These are phyloP conservation scores for Halictus quadricinctus DNA, from an alignment of 2,888 invertebrate species.

Conservation along the genomic window DNA sequence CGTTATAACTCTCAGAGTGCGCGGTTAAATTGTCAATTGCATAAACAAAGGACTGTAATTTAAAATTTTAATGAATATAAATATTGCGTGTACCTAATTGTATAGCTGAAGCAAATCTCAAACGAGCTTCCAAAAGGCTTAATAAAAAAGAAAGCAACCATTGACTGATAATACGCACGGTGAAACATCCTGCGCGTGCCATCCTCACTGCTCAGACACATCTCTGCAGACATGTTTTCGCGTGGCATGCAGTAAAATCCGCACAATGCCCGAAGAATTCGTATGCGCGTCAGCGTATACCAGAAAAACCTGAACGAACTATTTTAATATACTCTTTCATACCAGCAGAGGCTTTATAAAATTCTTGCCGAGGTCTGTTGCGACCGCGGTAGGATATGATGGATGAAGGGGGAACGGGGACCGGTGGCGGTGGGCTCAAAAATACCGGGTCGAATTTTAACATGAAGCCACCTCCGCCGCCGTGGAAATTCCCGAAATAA, in stretches of 20 bases:
- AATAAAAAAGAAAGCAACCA: not conserved
- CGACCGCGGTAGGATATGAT: not conserved
- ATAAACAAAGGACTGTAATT: too few species aligned
- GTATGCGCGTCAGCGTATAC: not conserved
- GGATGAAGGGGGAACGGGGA: not conserved
- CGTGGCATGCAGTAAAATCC: not conserved
- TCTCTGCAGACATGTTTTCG: not conserved
- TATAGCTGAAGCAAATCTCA: not conserved
- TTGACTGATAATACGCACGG: not conserved
- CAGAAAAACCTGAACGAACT: constrained; percentile 38
- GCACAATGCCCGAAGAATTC: constrained; percentile 22
- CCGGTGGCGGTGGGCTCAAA: not conserved
- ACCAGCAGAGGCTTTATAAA: constrained; percentile 17
- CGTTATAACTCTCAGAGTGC: too few species aligned
- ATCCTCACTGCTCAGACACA: not conserved
- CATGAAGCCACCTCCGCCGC: not conserved
- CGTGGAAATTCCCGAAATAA: constrained; percentile 32
- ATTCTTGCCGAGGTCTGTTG: constrained; percentile 9
- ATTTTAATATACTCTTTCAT: constrained; percentile 34
- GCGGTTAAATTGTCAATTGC: too few species aligned
- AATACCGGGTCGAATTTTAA: constrained; percentile 20
- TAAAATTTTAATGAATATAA: too few species aligned
- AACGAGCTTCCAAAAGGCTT: not conserved
- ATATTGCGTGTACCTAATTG: not conserved
- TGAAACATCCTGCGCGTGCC: not conserved